Evolutionary conservation across 2,797 vertebrate species (phyloP).

Genomic region (Oophaga sylvatica): DNA sequence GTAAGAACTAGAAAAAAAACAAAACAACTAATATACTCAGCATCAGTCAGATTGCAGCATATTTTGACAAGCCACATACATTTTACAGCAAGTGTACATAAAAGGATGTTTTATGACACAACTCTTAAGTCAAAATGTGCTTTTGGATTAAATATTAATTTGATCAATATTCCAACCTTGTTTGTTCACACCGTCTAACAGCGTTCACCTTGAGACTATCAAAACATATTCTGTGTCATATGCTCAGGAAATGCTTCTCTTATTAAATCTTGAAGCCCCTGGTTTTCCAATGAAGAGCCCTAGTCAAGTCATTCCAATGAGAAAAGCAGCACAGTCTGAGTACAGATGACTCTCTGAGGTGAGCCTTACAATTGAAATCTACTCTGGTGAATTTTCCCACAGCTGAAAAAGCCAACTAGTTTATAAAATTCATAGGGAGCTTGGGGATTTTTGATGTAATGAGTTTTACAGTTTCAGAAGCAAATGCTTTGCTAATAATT

Average conservation of each 20-base stretch:
- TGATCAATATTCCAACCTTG: constrained; percentile 23
- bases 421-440: constrained; percentile 82
- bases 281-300: constrained; percentile 37
- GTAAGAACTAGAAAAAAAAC: too few relatives aligned
- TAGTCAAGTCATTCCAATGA: constrained; percentile 49
- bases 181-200: constrained; percentile 18
- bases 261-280: constrained; percentile 43
- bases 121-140: background rate
- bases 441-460: constrained; percentile 84
- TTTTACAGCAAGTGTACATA: background rate
- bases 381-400: constrained; percentile 71
- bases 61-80: constrained; percentile 4
- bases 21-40: background rate
- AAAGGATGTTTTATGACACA: constrained; percentile 18
- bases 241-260: constrained; percentile 34
- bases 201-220: constrained; percentile 29
- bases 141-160: constrained; percentile 42
- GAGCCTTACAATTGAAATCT: constrained; percentile 69
- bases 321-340: constrained; percentile 22
- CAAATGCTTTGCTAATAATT: constrained; percentile 89
- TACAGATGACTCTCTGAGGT: constrained; percentile 63
- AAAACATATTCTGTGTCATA: constrained; percentile 44
- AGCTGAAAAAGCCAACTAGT: constrained; percentile 77
- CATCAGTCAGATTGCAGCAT: background rate
- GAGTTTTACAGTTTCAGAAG: constrained; percentile 85